These are phyloP conservation scores for Bucco capensis DNA, from an alignment of 2,113 vertebrate genomes.

Conservation along the genomic window DNA sequence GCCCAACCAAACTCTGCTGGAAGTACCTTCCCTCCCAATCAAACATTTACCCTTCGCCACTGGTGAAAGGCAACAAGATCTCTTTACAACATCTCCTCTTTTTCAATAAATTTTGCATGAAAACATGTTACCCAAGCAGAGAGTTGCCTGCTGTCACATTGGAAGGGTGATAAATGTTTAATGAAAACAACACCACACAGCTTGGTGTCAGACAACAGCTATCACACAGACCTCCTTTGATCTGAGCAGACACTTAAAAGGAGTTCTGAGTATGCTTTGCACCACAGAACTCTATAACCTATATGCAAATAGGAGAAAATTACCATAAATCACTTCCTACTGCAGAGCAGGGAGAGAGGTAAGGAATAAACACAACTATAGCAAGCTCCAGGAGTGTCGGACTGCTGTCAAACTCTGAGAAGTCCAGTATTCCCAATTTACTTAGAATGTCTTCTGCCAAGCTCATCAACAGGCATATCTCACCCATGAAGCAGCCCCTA, in stretches of 20 bases:
- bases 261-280: slow-evolving; percentile 69
- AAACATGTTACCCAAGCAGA: slow-evolving; percentile 85
- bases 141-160: slow-evolving; percentile 93
- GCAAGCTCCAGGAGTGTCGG: slow-evolving; percentile 61
- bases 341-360: slow-evolving; percentile 56
- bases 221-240: slow-evolving; percentile 85
- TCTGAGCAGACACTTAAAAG: slow-evolving; percentile 84
- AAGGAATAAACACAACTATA: slow-evolving; percentile 30
- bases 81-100: slow-evolving; percentile 83
- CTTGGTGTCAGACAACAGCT: slow-evolving; percentile 88
- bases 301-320: slow-evolving; percentile 83
- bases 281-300: slow-evolving; percentile 79
- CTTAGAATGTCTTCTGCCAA: slow-evolving; percentile 44
- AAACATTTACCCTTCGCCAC: slow-evolving; percentile 84
- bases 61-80: slow-evolving; percentile 87
- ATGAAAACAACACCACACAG: slow-evolving; percentile 95
- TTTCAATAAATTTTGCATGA: slow-evolving; percentile 98
- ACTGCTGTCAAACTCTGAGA: slow-evolving; percentile 54
- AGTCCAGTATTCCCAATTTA: slow-evolving; percentile 42
- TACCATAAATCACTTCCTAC: slow-evolving; percentile 78
- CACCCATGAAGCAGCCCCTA: not conserved
- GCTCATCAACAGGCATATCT: not conserved
- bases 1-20: not conserved
- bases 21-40: slow-evolving; percentile 65
- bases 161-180: slow-evolving; percentile 97